Conservation (phyloP, 1,140 invertebrate species). For the Solen grandis region DNA sequence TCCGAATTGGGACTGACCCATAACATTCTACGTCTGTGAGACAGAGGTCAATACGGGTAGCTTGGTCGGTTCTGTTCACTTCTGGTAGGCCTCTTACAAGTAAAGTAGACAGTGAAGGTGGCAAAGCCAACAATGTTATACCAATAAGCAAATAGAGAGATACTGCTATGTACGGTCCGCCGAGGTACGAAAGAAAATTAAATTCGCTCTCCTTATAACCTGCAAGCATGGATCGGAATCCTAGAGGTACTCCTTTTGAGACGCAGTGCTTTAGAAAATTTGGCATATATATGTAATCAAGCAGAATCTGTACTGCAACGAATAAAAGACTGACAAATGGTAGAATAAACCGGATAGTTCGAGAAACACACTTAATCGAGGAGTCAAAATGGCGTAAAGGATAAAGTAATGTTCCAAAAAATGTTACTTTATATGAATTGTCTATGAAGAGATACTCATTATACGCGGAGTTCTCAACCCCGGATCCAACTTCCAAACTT, state of each 20-base stretch:
- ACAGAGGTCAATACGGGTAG: too few relatives aligned
- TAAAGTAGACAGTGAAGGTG: not conserved
- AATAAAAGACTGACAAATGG: conserved; percentile 8
- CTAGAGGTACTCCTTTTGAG: conserved; percentile 30
- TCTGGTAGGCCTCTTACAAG: conserved; percentile 1
- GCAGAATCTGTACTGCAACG: conserved; percentile 16
- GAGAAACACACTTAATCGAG: not conserved
- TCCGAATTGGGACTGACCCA: too few relatives aligned
- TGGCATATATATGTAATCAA: conserved; percentile 24
- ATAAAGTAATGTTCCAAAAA: not conserved
- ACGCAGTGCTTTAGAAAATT: conserved; percentile 6
- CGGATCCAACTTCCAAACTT: too few relatives aligned
- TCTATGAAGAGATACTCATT: conserved; percentile 5
- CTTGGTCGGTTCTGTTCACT: too few relatives aligned
- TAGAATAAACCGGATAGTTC: not conserved
- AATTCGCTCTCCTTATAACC: conserved; percentile 32
- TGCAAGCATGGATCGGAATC: conserved; percentile 36
- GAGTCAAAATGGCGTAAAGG: not conserved
- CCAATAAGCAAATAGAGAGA: conserved; percentile 18
- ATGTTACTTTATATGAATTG: conserved; percentile 3
- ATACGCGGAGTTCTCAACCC: not conserved
- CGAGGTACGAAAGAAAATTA: conserved; percentile 35
- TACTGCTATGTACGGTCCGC: conserved; percentile 36
- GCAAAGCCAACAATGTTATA: conserved; percentile 1
- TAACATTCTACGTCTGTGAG: too few relatives aligned